A percentile compares a stretch with the other conserved stretches of the same genome.
Evolutionary conservation across 2,888 invertebrate species (phyloP).

Genomic region (Ischnura elegans): DNA sequence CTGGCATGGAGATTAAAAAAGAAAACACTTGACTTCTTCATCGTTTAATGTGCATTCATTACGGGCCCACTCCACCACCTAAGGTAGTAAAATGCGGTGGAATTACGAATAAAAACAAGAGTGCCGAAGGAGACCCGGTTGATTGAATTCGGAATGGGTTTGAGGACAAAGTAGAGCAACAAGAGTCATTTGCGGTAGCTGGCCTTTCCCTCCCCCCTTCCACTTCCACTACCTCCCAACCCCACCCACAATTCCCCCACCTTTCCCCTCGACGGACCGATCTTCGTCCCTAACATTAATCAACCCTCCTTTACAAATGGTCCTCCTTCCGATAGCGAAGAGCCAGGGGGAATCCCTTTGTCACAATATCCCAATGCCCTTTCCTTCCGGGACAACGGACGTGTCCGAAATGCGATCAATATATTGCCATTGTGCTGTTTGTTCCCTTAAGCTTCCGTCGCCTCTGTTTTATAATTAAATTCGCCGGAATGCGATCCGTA

Average conservation of each 20-base stretch:
- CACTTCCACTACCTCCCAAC: neutral
- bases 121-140: neutral
- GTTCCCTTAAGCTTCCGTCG: neutral
- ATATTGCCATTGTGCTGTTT: neutral
- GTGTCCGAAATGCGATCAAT: neutral
- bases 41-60: too few relatives aligned
- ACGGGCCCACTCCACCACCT: too few relatives aligned
- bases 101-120: neutral
- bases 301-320: conserved; percentile 20
- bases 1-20: too few relatives aligned
- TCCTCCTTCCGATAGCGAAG: neutral
- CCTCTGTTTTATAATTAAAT: neutral
- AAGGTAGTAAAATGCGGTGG: too few relatives aligned
- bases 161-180: neutral
- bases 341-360: neutral
- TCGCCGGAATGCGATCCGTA: neutral
- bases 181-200: neutral
- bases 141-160: neutral
- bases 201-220: neutral
- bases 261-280: neutral
- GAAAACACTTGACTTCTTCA: too few relatives aligned
- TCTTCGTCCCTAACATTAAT: conserved; percentile 13
- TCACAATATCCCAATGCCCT: neutral
- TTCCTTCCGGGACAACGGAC: neutral
- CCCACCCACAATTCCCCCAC: neutral